Evolutionary conservation across 2,797 vertebrate genomes (phyloP).

Genomic region (Schizopygopsis pylzovi): DNA sequence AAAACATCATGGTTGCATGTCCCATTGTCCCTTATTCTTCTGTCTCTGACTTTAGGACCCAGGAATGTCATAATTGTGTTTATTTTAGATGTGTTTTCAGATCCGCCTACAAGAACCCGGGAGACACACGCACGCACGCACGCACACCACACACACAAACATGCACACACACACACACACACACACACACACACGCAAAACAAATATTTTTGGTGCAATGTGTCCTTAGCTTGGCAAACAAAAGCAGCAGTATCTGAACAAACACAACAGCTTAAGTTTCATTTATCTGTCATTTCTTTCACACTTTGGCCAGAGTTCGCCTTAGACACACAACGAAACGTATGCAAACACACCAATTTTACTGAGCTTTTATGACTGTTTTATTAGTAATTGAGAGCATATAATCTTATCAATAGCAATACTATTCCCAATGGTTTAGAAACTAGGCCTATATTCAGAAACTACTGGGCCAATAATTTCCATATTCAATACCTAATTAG

Average conservation of each 20-base stretch:
- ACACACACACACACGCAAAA: neutral
- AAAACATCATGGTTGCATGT: neutral
- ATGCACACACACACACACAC: too few relatives aligned
- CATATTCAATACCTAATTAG: neutral
- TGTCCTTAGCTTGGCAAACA: neutral
- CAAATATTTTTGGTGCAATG: neutral
- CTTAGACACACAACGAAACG: too few relatives aligned
- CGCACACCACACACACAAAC: neutral
- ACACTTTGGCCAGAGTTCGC: neutral
- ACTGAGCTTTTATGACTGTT: neutral
- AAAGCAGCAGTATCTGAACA: neutral
- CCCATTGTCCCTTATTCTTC: neutral
- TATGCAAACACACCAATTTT: neutral
- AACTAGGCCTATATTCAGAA: neutral
- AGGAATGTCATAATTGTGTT: neutral
- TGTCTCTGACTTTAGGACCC: neutral
- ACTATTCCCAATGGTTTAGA: neutral
- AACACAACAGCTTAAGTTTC: neutral
- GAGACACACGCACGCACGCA: too few relatives aligned
- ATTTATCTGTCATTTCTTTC: neutral
- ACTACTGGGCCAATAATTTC: neutral
- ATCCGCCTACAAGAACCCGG: neutral
- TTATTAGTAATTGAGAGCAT: neutral
- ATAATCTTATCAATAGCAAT: neutral
- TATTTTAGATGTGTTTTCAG: neutral